A percentile compares a stretch with the other conserved stretches of the same genome.
phyloP scores from a whole-genome alignment of 2,888 invertebrate genomes.

The Netelia virgata region DNA sequence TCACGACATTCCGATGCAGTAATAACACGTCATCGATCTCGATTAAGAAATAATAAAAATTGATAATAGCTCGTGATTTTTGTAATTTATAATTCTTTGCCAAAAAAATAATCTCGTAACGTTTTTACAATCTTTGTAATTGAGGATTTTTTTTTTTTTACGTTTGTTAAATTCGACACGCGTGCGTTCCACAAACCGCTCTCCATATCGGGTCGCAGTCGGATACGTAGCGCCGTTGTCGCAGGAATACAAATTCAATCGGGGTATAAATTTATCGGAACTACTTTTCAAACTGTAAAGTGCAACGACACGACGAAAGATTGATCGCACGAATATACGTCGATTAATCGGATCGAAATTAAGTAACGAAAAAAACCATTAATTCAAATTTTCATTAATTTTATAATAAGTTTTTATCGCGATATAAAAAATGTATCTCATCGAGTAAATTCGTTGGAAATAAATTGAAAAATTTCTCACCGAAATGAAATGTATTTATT shows the following conservation, averaged over 20 bases:
- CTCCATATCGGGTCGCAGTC: conserved; percentile 51
- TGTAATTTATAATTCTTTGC: neutral
- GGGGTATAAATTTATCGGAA: conserved; percentile 12
- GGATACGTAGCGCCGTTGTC: conserved; percentile 36
- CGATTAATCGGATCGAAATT: neutral
- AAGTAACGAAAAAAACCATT: no score
- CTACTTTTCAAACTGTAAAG: conserved; percentile 4
- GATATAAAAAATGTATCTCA: neutral
- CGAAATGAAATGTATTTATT: neutral
- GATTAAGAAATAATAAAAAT: no score
- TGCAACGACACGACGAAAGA: conserved; percentile 25
- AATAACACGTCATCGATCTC: no score
- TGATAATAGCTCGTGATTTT: neutral
- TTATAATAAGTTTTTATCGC: neutral
- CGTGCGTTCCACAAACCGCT: conserved; percentile 68
- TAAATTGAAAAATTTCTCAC: neutral
- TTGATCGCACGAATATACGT: neutral
- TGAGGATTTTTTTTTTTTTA: conserved; percentile 40
- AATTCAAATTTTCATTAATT: neutral
- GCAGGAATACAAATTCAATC: conserved; percentile 63
- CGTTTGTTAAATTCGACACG: conserved; percentile 63
- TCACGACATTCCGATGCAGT: no score
- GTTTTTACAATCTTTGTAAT: conserved; percentile 21
- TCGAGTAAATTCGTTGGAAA: neutral
- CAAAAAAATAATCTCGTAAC: neutral